Evolutionary conservation across 2,797 vertebrate genomes (phyloP).

Genomic region (Sphenodon punctatus): DNA sequence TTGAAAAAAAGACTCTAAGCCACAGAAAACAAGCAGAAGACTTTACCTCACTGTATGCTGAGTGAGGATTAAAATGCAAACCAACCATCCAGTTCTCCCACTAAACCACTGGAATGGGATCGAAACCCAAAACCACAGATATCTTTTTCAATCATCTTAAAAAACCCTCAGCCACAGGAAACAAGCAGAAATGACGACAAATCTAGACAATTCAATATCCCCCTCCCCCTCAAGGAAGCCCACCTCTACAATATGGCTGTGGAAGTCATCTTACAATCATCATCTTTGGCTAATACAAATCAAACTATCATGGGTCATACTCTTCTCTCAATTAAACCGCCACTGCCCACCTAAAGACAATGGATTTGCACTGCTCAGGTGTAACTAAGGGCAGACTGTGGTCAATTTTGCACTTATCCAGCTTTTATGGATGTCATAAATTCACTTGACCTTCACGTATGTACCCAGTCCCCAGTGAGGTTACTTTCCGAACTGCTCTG

Average conservation of each 20-base stretch:
- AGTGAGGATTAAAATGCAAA: too few relatives aligned
- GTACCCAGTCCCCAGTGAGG: conserved; percentile 27
- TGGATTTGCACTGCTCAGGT: conserved; percentile 14
- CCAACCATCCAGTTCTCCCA: too few relatives aligned
- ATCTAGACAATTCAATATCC: too few relatives aligned
- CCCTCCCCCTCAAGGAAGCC: too few relatives aligned
- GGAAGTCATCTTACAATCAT: conserved; percentile 1
- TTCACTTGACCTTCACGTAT: conserved; percentile 57
- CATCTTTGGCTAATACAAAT: conserved; percentile 7
- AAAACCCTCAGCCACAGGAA: too few relatives aligned
- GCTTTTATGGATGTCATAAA: conserved; percentile 54
- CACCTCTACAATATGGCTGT: background rate
- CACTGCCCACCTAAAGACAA: conserved; percentile 21
- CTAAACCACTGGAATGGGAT: too few relatives aligned
- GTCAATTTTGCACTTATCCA: conserved; percentile 35
- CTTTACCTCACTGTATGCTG: too few relatives aligned
- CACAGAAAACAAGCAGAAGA: too few relatives aligned
- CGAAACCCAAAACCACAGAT: too few relatives aligned
- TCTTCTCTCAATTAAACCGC: conserved; percentile 23
- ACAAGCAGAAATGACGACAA: too few relatives aligned
- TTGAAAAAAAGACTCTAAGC: too few relatives aligned
- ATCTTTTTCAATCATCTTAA: too few relatives aligned
- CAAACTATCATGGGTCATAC: background rate
- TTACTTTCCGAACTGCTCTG: conserved; percentile 36
- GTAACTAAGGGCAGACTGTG: conserved; percentile 31